Evolutionary conservation across 1,140 invertebrate genomes (phyloP).

Genomic region (Uloborus diversus): DNA sequence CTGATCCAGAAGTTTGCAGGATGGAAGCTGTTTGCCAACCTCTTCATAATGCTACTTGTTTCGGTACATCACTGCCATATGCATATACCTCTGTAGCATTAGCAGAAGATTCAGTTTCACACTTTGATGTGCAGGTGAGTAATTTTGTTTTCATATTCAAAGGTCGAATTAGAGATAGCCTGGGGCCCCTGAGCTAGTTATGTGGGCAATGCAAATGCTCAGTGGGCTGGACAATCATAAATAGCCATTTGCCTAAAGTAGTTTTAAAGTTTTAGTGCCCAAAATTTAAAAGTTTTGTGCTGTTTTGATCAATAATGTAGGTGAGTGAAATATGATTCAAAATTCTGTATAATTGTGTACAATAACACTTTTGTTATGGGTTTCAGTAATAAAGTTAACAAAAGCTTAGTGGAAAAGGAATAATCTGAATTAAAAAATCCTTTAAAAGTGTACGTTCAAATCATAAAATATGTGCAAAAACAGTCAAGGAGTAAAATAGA

Average conservation of each 20-base stretch:
- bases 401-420: too few species aligned
- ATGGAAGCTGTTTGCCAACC: conserved; percentile 71
- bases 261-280: background rate
- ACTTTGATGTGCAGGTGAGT: conserved; percentile 72
- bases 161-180: background rate
- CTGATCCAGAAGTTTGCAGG: conserved; percentile 19
- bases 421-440: too few species aligned
- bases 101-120: conserved; percentile 76
- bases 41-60: conserved; percentile 74
- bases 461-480: too few species aligned
- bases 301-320: background rate
- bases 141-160: conserved; percentile 5
- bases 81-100: conserved; percentile 71
- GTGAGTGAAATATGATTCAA: too few species aligned
- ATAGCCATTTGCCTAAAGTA: background rate
- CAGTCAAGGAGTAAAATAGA: too few species aligned
- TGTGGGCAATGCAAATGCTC: too few species aligned
- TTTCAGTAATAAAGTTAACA: too few species aligned
- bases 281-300: background rate
- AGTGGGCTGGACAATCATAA: background rate
- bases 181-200: too few species aligned
- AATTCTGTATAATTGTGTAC: too few species aligned
- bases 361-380: too few species aligned
- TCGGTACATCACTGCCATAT: conserved; percentile 81
- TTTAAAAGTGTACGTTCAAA: too few species aligned